Conservation (phyloP, 2,113 vertebrate genomes). For the Podarcis muralis region DNA sequence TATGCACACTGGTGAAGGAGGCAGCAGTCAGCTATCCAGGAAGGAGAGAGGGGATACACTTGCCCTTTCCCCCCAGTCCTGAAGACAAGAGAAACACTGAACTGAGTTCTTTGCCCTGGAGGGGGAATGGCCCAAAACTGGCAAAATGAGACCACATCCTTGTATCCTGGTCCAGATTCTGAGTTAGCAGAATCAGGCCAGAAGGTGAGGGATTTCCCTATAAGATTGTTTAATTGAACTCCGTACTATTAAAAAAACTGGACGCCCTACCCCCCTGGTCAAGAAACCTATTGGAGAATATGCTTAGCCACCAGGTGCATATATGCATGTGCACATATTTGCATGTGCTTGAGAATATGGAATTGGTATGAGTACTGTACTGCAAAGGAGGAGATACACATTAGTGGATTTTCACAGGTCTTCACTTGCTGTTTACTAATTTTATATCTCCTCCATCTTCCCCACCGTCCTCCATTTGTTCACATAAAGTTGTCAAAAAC, state of each 20-base stretch:
- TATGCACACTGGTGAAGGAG: not conserved
- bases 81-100: not conserved
- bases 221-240: not conserved
- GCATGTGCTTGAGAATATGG: not conserved
- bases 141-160: not conserved
- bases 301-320: not conserved
- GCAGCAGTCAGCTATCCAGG: not conserved
- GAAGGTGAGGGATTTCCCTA: not conserved
- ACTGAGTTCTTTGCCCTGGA: not conserved
- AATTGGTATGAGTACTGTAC: not conserved
- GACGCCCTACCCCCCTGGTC: not conserved
- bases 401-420: not conserved
- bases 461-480: not conserved
- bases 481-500: slow-evolving; percentile 2
- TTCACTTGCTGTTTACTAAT: slow-evolving; percentile 1
- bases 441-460: not conserved
- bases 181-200: not conserved
- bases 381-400: not conserved
- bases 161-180: not conserved
- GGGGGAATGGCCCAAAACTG: not conserved
- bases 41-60: not conserved
- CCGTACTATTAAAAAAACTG: not conserved
- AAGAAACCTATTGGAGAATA: not conserved
- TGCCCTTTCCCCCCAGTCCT: not conserved
- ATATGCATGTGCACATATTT: not conserved